Evolutionary conservation across 1,140 invertebrate species (phyloP), one percentile per base, ranked within the genome.

Genomic region (Drosophila bocki): DNA sequence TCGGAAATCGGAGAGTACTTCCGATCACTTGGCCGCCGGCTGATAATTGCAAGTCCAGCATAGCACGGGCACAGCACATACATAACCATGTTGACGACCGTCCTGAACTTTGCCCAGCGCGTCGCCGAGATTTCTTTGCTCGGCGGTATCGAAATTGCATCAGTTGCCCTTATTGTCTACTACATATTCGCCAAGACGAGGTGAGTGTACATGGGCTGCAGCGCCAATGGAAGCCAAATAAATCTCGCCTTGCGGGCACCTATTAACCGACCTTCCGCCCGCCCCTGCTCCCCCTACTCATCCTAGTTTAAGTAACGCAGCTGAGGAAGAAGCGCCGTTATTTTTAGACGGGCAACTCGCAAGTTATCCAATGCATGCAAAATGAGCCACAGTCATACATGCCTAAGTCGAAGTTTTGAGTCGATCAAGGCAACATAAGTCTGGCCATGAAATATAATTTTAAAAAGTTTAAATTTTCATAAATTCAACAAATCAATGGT

Each of bases 101-200:
- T 86, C 19, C 61, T 92, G 71, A 77, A 91, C 78, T 91, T 92
- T 79, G 80, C 76, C 62, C 91, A 92, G 68, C 78, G 85, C 48
- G 82, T 90, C 58, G 80, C 90, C 53, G 91, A 88, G 61, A 86
- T 92, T 78, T 92, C 90, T 39, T 56, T 92, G 75, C 80, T 92
- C n/a, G 91, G 91, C 19, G 84, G 85, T 76, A 82, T 92, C 47
- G 91, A 92, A 78, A 90, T 82, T 54, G 86, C 88, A 71, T 92
- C 91, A 59, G 81, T 91, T 47, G 88, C 84, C 50, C 76, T 92
- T 33, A 78, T 92, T 71, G 68, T 92, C 17, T 92, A 92, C 69
- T 92, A 90, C 58, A 75, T 92, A 58, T 92, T 91, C 67, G 86
- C 91, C 37, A 92, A 91, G 68, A 92, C 91, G 59, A 92, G 91